Base-by-base conservation (phyloP, 2,113 vertebrate genomes). In the Spheniscus mendiculus region DNA sequence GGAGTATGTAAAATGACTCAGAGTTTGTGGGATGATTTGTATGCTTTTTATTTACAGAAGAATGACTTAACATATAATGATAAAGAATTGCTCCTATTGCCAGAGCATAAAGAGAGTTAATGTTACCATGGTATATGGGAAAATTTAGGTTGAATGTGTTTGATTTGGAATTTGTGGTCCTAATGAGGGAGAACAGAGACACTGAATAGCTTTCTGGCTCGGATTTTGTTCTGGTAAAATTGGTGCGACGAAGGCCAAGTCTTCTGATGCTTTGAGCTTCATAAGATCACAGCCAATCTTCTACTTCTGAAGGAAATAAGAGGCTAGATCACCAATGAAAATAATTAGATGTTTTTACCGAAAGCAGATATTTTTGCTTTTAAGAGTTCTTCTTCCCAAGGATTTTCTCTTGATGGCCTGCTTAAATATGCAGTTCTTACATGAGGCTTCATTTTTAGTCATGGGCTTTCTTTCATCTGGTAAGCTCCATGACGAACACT, bases 401-500 rank as follows among this genome's bases (percentile, higher is more conserved):
- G 18, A 5, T 65, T 87, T 92, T 50, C 11, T 87, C 21, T 56
- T 47, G 23, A 16, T 1, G 9, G 5, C 19, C 11, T 74, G 1
- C 27, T 72, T 71, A 65, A 87, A 53, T 53, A 9, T 9, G 13
- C 11, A 22, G 5, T 27, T 82, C 12, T 71, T 78, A n/a, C 2
- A 11, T 15, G 26, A 34, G 44, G 14, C 27, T 69, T 67, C 10
- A 13, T 50, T 74, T 94, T 84, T 1, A 15, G 34, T 47, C 6
- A 1, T 5, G 29, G 30, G 12, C 34, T 91, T 83, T 11, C 56
- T 82, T 89, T 84, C 12, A 10, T 44, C 5, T 81, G 22, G 15
- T 44, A 36, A 4, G 6, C 22, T 78, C 6, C 0, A 1, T 52
- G 15, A 19, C 44, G 47, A 22, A 30, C 9, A 26, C 12, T 21